Conservation (phyloP, 2,888 invertebrate genomes). For the Ophioninae sp. region DNA sequence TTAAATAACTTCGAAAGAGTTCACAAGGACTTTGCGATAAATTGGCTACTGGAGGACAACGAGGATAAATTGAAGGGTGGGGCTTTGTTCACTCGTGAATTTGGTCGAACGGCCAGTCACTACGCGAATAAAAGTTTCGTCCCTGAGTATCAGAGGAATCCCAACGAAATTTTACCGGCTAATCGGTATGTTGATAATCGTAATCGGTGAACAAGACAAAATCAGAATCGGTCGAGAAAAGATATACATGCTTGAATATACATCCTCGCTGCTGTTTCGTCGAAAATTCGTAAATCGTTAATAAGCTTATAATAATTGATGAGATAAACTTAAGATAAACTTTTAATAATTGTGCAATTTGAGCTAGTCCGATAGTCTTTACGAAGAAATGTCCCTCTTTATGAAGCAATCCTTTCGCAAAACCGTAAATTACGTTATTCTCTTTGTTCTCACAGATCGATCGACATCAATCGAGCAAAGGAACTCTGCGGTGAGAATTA, state of each 20-base stretch:
- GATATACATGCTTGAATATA: background rate
- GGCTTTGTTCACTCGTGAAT: conserved; percentile 90
- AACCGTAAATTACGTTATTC: conserved; percentile 10
- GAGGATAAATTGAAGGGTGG: conserved; percentile 88
- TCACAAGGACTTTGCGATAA: conserved; percentile 90
- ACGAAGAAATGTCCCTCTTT: too few species aligned
- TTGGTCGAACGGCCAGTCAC: conserved; percentile 90
- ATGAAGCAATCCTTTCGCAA: background rate
- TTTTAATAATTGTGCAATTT: too few species aligned
- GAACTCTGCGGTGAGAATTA: conserved; percentile 91
- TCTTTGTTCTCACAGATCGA: conserved; percentile 78
- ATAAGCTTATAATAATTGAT: too few species aligned
- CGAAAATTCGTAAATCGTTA: too few species aligned
- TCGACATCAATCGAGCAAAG: conserved; percentile 85
- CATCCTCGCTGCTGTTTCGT: too few species aligned
- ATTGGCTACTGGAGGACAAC: conserved; percentile 92
- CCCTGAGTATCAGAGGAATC: conserved; percentile 88
- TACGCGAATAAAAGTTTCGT: conserved; percentile 90
- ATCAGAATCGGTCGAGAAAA: background rate
- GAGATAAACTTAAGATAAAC: too few species aligned
- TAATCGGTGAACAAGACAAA: background rate
- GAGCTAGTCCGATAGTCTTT: too few species aligned
- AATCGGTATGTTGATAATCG: conserved; percentile 83
- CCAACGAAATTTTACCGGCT: conserved; percentile 87
- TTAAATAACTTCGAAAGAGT: conserved; percentile 87